phyloP scores from a whole-genome alignment of 2,888 invertebrate genomes.

The Hecatera dysodea region DNA sequence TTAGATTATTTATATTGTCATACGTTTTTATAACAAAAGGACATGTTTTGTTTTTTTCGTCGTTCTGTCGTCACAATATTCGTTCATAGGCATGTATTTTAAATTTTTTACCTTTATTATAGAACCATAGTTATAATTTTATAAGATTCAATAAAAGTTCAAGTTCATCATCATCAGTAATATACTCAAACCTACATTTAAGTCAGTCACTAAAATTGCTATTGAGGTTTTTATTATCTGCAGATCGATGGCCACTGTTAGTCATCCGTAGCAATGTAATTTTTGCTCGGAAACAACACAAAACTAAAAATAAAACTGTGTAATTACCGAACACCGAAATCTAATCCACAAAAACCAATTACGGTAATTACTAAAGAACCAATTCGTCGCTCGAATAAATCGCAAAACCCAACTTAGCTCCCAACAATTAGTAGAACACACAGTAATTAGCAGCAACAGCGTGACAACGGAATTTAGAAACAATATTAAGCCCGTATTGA shows the following conservation, averaged over 20 bases:
- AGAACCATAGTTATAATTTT: no score
- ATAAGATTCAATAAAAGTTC: neutral
- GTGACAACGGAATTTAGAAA: constrained; percentile 77
- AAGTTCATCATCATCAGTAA: neutral
- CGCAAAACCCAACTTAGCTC: constrained; percentile 54
- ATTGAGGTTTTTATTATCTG: neutral
- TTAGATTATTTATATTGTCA: constrained; percentile 12
- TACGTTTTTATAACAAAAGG: neutral
- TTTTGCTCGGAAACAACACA: neutral
- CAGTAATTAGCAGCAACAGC: constrained; percentile 72
- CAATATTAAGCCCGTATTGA: constrained; percentile 76
- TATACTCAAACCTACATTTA: neutral
- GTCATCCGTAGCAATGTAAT: neutral
- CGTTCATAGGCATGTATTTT: no score
- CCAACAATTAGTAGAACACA: constrained; percentile 66
- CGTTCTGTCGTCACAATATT: neutral
- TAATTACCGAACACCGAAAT: constrained; percentile 15
- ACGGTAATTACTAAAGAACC: constrained; percentile 46
- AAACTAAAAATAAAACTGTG: constrained; percentile 9
- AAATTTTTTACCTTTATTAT: no score
- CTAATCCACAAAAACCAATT: constrained; percentile 48
- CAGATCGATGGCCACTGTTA: neutral
- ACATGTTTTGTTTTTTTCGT: neutral
- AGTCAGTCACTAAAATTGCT: neutral
- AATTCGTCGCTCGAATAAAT: constrained; percentile 53